Evolutionary conservation across 2,797 vertebrate genomes (phyloP), one percentile per base, ranked within the genome.

Genomic region (Brachyrhaphis roseni): DNA sequence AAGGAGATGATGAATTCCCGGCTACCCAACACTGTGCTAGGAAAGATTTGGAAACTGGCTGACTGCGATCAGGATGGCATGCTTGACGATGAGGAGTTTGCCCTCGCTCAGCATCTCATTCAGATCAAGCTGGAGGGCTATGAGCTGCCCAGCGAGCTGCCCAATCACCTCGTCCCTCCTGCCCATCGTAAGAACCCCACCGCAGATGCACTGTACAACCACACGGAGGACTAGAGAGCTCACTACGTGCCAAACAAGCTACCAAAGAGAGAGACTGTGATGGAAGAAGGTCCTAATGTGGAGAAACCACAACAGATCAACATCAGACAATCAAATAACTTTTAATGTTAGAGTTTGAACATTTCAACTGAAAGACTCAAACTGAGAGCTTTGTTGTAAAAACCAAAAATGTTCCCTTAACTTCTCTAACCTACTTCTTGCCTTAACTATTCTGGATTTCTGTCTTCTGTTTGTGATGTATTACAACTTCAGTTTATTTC

Each of bases 1-100:
- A 98, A 97, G 88, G 98, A 99, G 94, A 99, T 99, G 98, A 97
- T 98, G 93, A 98, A 95, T 92, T 99, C 98, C 20, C 98, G 97
- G 80, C 95, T 99, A 84, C 98, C 98, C 89, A 99, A 98, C 88
- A 97, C 97, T 0, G 98, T 99, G 68, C 94, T 99, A 71, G 98
- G 98, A 59, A 99, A 98, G 95, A 99, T 99, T 95, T 99, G 98
- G 98, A 99, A 98, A 91, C 95, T 99, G 89, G 95, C 97, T 0
- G 98, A 99, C 95, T 97, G 97, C 82, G 97, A 99, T 92, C 94
- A 85, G 0, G 98, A 99, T 16, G 98, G 98, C 80, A 98, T 99
- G 98, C 93, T 99, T 93, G 98, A 99, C 4, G 98, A 99, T 78
- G 97, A 99, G 90, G 98, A 99, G 92, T 99, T 99, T 5, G 97